Percentiles rank a stretch among this genome's conserved stretches.
Evolutionary conservation across 2,113 vertebrate genomes (phyloP).

Genomic region (Acrocephalus arundinaceus): DNA sequence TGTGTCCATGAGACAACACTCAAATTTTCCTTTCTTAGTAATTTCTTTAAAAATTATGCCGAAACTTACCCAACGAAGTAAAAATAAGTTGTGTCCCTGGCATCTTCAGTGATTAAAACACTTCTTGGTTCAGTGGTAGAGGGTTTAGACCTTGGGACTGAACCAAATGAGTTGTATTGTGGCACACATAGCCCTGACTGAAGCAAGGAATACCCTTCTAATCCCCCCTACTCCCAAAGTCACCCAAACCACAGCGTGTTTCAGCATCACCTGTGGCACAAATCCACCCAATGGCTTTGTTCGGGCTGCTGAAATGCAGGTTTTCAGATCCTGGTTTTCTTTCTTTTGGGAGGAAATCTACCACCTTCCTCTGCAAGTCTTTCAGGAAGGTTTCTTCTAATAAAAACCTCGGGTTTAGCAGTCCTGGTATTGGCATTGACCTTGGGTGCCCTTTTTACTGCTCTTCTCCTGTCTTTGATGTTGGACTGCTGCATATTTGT

Average conservation of each 20-base stretch:
- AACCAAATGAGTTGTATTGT: neutral
- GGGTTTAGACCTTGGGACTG: neutral
- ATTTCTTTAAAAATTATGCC: neutral
- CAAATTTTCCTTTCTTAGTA: neutral
- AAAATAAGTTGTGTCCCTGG: neutral
- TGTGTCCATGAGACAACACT: neutral
- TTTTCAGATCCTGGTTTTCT: neutral
- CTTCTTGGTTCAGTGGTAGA: neutral
- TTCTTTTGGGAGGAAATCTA: neutral
- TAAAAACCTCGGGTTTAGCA: neutral
- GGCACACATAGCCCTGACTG: neutral
- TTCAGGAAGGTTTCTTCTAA: neutral
- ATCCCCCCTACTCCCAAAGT: neutral
- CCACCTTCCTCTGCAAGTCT: neutral
- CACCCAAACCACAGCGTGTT: accelerated
- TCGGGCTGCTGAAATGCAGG: accelerated
- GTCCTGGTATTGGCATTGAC: neutral
- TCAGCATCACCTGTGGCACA: neutral
- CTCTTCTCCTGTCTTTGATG: constrained; percentile 2
- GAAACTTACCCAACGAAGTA: neutral
- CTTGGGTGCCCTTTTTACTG: constrained; percentile 4
- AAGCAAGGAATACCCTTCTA: neutral
- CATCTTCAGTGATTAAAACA: accelerated
- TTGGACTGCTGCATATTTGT: neutral
- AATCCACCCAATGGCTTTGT: neutral